Evolutionary conservation across 2,797 vertebrate species (phyloP).

Genomic region (Pyrocephalus nanus): DNA sequence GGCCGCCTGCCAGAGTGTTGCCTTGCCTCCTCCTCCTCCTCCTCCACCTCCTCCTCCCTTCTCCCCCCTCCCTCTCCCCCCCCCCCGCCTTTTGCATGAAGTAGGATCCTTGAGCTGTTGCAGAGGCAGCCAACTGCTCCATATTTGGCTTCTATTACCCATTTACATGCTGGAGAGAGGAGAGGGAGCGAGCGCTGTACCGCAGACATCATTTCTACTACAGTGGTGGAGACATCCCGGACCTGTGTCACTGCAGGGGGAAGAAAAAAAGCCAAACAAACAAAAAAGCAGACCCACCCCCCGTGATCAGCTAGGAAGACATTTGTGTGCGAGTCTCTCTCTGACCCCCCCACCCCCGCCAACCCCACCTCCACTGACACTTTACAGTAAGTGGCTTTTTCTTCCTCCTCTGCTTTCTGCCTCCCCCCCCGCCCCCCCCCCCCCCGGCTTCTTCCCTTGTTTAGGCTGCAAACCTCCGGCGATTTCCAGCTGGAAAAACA

Average conservation of each 20-base stretch:
- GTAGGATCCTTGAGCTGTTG: slow-evolving; percentile 85
- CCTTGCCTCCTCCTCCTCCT: slow-evolving; percentile 67
- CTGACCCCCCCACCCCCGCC: slow-evolving; percentile 74
- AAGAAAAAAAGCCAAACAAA: slow-evolving; percentile 69
- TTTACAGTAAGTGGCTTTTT: slow-evolving; percentile 89
- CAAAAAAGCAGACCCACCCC: slow-evolving; percentile 60
- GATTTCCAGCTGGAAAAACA: slow-evolving; percentile 72
- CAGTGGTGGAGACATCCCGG: slow-evolving; percentile 86
- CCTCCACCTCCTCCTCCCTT: background rate
- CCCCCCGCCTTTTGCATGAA: slow-evolving; percentile 76
- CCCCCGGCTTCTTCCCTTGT: slow-evolving; percentile 18
- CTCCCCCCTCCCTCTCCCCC: background rate
- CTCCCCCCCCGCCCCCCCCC: background rate
- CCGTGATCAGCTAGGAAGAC: slow-evolving; percentile 73
- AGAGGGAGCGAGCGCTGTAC: slow-evolving; percentile 82
- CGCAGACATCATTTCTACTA: slow-evolving; percentile 91
- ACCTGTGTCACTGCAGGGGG: slow-evolving; percentile 88
- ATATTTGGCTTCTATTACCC: slow-evolving; percentile 89
- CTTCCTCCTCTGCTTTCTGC: slow-evolving; percentile 69
- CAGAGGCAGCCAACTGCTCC: slow-evolving; percentile 90
- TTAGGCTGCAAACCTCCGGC: slow-evolving; percentile 44
- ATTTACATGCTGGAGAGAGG: slow-evolving; percentile 81
- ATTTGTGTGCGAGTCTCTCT: slow-evolving; percentile 54
- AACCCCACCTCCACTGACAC: slow-evolving; percentile 82
- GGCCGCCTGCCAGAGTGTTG: slow-evolving; percentile 78